Conservation (phyloP, 1,140 invertebrate species). For the Babylonia areolata region DNA sequence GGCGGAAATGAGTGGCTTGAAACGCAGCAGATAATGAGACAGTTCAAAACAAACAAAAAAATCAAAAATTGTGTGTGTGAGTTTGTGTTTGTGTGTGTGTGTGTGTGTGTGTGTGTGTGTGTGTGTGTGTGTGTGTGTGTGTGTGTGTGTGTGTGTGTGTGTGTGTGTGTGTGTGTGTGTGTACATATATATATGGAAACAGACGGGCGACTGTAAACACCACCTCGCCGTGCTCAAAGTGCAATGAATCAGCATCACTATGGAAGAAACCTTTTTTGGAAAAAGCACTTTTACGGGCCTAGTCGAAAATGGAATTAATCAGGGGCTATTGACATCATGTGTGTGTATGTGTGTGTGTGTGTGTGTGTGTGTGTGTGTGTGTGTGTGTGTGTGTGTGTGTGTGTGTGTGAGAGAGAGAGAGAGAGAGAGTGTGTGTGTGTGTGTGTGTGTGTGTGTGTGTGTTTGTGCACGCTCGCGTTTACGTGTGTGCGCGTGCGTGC, state of each 20-base stretch:
- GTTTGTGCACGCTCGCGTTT: neutral
- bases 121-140: slow-evolving; percentile 3
- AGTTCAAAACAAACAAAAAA: too few relatives aligned
- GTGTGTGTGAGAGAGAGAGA: neutral
- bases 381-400: neutral
- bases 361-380: neutral
- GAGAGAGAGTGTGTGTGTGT: neutral
- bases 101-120: slow-evolving; percentile 1
- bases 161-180: slow-evolving; percentile 1
- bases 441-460: slow-evolving; percentile 6
- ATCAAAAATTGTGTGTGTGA: neutral
- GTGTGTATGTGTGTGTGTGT: slow-evolving; percentile 19
- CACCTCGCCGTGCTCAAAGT: too few relatives aligned
- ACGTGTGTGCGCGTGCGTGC: neutral
- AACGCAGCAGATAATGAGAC: too few relatives aligned
- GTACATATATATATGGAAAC: too few relatives aligned
- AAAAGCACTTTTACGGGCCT: too few relatives aligned
- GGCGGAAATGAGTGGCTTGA: too few relatives aligned
- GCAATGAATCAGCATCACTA: too few relatives aligned
- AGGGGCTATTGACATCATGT: too few relatives aligned
- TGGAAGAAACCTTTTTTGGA: too few relatives aligned
- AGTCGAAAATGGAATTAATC: too few relatives aligned
- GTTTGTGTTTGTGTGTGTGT: neutral
- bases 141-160: slow-evolving; percentile 7
- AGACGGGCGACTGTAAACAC: too few relatives aligned